These are phyloP conservation scores for Carassius carassius DNA, from an alignment of 2,113 vertebrate genomes.

Conservation along the genomic window DNA sequence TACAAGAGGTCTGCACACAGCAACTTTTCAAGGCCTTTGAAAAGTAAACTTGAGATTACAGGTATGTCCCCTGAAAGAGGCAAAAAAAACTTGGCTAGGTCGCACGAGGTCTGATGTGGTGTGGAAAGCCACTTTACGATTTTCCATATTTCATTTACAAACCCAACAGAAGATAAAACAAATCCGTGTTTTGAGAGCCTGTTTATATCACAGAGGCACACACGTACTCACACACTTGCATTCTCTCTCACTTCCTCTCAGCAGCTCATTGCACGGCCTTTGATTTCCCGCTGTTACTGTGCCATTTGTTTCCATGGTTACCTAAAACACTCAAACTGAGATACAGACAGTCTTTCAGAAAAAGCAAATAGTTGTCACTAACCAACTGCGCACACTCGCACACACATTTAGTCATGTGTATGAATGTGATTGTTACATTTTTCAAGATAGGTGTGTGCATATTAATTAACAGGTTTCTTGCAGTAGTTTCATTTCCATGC, in stretches of 20 bases:
- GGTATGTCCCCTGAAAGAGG: background rate
- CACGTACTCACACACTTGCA: background rate
- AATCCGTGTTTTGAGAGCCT: conserved; percentile 27
- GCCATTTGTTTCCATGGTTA: conserved; percentile 57
- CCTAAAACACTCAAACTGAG: conserved; percentile 42
- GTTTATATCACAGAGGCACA: conserved; percentile 31
- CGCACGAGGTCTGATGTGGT: background rate
- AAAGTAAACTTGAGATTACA: background rate
- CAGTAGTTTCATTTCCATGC: background rate
- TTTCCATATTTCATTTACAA: conserved; percentile 22
- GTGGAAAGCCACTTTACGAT: background rate
- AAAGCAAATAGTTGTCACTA: conserved; percentile 31
- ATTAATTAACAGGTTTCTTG: background rate
- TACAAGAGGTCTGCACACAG: background rate
- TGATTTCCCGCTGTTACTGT: conserved; percentile 43
- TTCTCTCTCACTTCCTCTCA: conserved; percentile 30
- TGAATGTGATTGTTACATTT: background rate
- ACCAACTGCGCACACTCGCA: conserved; percentile 18
- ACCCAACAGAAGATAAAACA: conserved; percentile 31
- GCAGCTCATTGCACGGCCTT: conserved; percentile 32
- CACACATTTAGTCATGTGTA: background rate
- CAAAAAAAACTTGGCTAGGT: background rate
- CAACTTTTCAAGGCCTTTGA: background rate
- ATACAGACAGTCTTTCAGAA: conserved; percentile 39
- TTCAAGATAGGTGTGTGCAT: background rate